Evolutionary conservation across 2,113 vertebrate genomes (phyloP).

Genomic region (Podarcis cretensis): DNA sequence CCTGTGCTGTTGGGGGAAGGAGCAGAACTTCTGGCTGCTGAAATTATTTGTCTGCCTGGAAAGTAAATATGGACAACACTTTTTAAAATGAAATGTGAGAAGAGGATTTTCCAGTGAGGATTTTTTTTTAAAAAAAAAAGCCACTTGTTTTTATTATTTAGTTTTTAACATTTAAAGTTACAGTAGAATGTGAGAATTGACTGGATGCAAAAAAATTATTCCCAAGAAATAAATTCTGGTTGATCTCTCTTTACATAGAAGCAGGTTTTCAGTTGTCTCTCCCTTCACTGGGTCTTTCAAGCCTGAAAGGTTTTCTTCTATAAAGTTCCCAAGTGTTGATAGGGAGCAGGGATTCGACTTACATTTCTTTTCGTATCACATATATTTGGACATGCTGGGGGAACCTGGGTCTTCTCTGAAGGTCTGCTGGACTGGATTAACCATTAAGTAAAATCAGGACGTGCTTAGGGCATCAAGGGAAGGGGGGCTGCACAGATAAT

Average conservation of each 20-base stretch:
- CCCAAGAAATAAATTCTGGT: not conserved
- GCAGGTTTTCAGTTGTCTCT: not conserved
- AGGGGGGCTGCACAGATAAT: too few species aligned
- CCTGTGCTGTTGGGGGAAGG: conserved; percentile 9
- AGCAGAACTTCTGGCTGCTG: conserved; percentile 25
- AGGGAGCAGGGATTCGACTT: not conserved
- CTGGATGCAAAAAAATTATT: not conserved
- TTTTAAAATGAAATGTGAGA: not conserved
- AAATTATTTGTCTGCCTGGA: not conserved
- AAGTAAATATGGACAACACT: conserved; percentile 11
- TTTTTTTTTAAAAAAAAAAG: not conserved
- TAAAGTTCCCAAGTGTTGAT: not conserved
- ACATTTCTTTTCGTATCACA: not conserved
- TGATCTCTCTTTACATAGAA: not conserved
- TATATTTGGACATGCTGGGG: not conserved
- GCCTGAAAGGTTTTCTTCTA: not conserved
- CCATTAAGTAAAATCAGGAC: too few species aligned
- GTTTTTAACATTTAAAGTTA: not conserved
- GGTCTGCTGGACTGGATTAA: not conserved
- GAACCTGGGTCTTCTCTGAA: not conserved
- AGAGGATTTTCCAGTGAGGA: not conserved
- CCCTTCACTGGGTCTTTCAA: not conserved
- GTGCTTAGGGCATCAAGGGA: too few species aligned
- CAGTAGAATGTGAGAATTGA: not conserved
- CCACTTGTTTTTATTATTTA: not conserved